These are phyloP conservation scores for Microtus ochrogaster DNA, from an alignment of 2,113 vertebrate genomes.

Conservation along the genomic window DNA sequence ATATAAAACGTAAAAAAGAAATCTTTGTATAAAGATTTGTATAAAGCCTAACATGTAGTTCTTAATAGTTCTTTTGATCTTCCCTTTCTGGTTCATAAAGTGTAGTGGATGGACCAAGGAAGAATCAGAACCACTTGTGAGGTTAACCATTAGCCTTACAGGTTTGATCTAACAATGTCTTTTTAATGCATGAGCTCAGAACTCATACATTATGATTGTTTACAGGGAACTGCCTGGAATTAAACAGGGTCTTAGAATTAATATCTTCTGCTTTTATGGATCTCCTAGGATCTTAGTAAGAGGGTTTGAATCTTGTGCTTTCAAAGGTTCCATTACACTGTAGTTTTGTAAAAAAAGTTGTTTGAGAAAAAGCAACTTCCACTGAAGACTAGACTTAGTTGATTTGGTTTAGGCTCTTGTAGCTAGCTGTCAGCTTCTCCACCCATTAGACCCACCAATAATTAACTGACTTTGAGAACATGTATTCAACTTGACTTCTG, in stretches of 20 bases:
- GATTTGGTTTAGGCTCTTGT: conserved; percentile 37
- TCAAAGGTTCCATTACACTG: neutral
- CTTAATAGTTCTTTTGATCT: conserved; percentile 43
- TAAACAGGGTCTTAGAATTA: conserved; percentile 15
- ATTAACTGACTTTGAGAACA: conserved; percentile 5
- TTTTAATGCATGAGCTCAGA: conserved; percentile 37
- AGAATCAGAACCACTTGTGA: neutral
- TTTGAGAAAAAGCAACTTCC: conserved; percentile 52
- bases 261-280: conserved; percentile 9
- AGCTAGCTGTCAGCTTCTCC: neutral
- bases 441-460: neutral
- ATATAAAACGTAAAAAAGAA: neutral
- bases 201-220: neutral
- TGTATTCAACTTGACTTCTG: conserved; percentile 53
- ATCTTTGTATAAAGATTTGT: conserved; percentile 27
- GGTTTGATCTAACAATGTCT: conserved; percentile 18
- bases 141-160: neutral
- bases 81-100: conserved; percentile 42
- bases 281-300: conserved; percentile 16
- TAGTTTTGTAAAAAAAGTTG: conserved; percentile 24
- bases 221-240: conserved; percentile 14
- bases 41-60: neutral
- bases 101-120: neutral
- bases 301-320: conserved; percentile 10
- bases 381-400: conserved; percentile 23